Evolutionary conservation across 2,888 invertebrate genomes (phyloP).

Genomic region (Gasteruption jaculator): DNA sequence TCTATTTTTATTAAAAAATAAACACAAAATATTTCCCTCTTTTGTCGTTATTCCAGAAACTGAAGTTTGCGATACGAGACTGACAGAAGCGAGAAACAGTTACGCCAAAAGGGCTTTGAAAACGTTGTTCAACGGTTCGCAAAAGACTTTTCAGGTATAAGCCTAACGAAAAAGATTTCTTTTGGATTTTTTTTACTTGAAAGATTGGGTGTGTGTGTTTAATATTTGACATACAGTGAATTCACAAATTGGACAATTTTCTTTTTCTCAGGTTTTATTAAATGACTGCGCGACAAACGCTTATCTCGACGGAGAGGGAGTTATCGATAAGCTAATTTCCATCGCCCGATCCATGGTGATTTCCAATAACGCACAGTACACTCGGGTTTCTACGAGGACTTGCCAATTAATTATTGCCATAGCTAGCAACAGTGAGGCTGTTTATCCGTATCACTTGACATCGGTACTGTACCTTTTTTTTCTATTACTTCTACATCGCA

Average conservation of each 20-base stretch:
- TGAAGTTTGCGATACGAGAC: constrained; percentile 41
- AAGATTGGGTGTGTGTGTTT: too few relatives aligned
- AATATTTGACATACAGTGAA: too few relatives aligned
- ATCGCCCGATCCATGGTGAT: constrained; percentile 48
- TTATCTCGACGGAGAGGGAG: constrained; percentile 44
- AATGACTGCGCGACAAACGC: constrained; percentile 46
- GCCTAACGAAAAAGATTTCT: too few relatives aligned
- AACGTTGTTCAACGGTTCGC: constrained; percentile 47
- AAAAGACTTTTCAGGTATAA: constrained; percentile 47
- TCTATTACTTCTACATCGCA: not conserved
- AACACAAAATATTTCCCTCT: not conserved
- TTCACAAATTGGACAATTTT: too few relatives aligned
- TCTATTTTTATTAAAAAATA: not conserved
- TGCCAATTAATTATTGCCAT: constrained; percentile 48
- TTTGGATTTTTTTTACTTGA: not conserved
- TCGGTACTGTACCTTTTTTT: constrained; percentile 35
- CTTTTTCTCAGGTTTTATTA: constrained; percentile 36
- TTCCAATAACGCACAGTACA: constrained; percentile 48
- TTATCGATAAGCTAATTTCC: constrained; percentile 45
- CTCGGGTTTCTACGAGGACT: constrained; percentile 45
- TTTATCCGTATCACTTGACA: constrained; percentile 46
- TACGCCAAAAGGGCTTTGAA: constrained; percentile 47
- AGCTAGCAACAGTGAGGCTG: constrained; percentile 44
- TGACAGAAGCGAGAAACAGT: constrained; percentile 42
- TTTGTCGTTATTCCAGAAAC: constrained; percentile 31